These are phyloP conservation scores for Notiomystis cincta DNA, from an alignment of 2,113 vertebrate genomes.

Conservation along the genomic window DNA sequence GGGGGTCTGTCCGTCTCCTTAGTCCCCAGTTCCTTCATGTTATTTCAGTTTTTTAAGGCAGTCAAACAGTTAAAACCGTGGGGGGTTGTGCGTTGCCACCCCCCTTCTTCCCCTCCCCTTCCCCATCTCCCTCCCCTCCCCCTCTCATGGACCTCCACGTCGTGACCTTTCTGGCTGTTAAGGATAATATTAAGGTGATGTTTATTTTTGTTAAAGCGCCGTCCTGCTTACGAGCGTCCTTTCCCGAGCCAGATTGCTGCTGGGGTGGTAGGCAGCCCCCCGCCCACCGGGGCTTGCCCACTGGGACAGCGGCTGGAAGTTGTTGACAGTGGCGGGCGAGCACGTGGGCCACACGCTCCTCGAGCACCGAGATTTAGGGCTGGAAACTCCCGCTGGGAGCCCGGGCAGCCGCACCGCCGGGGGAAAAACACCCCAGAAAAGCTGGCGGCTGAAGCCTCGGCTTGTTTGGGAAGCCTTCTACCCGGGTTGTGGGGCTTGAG, in stretches of 20 bases:
- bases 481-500: neutral
- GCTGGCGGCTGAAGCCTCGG: neutral
- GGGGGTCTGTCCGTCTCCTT: neutral
- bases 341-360: neutral
- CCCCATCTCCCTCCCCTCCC: neutral
- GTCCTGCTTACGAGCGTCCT: neutral
- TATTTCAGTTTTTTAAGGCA: neutral
- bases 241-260: neutral
- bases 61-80: neutral
- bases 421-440: neutral
- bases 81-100: neutral
- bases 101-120: neutral
- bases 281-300: neutral
- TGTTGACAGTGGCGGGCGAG: neutral
- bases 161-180: neutral
- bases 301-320: neutral
- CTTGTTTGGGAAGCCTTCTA: neutral
- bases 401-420: neutral
- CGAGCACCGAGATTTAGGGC: neutral
- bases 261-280: neutral
- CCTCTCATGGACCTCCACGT: neutral
- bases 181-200: neutral
- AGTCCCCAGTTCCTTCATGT: rapidly evolving
- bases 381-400: neutral
- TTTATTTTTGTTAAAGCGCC: neutral